A percentile compares a stretch with the other conserved stretches of the same genome.
Conservation (phyloP, 2,888 invertebrate genomes). For the Athalia circularis region DNA sequence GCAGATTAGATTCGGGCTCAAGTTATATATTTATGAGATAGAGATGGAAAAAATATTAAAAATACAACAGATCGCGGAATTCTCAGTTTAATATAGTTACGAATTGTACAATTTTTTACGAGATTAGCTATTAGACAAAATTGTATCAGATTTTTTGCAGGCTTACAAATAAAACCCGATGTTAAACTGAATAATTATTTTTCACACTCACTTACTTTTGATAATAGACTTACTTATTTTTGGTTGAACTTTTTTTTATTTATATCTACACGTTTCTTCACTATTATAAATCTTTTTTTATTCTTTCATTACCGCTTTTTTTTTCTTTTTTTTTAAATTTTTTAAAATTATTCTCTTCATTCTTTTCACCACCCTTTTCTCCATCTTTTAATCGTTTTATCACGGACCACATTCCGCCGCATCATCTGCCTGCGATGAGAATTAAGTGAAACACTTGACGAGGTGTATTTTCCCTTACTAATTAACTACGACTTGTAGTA, state of each 20-base stretch:
- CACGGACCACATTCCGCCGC: conserved; percentile 11
- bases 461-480: conserved; percentile 29
- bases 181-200: too few species aligned
- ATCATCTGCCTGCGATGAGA: conserved; percentile 32
- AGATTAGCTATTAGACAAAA: too few species aligned
- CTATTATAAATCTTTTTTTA: too few species aligned
- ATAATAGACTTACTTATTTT: too few species aligned
- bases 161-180: too few species aligned
- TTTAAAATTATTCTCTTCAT: conserved; percentile 31
- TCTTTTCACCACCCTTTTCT: conserved; percentile 42
- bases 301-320: not conserved
- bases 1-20: not conserved
- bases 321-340: conserved; percentile 11
- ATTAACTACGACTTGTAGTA: not conserved
- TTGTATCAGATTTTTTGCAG: not conserved
- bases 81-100: too few species aligned
- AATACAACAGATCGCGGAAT: too few species aligned
- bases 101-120: too few species aligned
- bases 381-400: conserved; percentile 39
- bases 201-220: too few species aligned
- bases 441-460: conserved; percentile 28
- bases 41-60: not conserved
- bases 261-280: not conserved
- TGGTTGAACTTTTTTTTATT: not conserved
- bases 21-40: not conserved